phyloP scores from a whole-genome alignment of 2,113 vertebrate genomes.

The Platichthys flesus region DNA sequence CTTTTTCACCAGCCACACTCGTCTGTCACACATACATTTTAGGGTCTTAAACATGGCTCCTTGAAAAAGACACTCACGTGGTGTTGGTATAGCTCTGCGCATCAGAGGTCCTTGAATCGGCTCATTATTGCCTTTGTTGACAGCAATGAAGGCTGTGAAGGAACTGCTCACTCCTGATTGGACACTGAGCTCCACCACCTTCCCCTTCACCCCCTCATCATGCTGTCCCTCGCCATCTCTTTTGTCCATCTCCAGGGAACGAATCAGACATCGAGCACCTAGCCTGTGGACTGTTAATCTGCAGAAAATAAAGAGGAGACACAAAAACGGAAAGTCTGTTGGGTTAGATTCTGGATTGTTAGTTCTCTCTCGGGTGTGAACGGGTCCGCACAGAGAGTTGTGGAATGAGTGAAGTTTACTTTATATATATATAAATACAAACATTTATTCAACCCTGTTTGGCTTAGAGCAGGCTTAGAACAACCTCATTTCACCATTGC shows the following conservation, averaged over 20 bases:
- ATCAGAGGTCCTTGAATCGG: constrained; percentile 75
- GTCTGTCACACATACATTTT: too few species aligned
- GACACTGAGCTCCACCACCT: constrained; percentile 80
- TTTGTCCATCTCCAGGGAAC: constrained; percentile 72
- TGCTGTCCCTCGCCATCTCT: constrained; percentile 8
- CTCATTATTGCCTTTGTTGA: constrained; percentile 71
- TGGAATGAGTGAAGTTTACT: too few species aligned
- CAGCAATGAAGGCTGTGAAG: constrained; percentile 84
- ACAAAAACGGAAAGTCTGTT: too few species aligned
- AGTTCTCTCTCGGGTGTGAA: too few species aligned
- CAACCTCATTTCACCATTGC: too few species aligned
- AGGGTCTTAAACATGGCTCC: too few species aligned
- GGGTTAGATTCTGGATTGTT: too few species aligned
- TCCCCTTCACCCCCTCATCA: constrained; percentile 54
- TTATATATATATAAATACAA: too few species aligned
- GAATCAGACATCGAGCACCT: constrained; percentile 82
- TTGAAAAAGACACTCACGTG: constrained; percentile 42
- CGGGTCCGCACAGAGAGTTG: too few species aligned
- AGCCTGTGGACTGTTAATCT: constrained; percentile 85
- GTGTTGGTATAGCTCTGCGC: constrained; percentile 68
- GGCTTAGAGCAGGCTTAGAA: too few species aligned
- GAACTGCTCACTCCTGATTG: constrained; percentile 84
- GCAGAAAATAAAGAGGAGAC: neutral
- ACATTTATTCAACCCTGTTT: too few species aligned
- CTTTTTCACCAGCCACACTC: too few species aligned